phyloP scores from a whole-genome alignment of 2,797 vertebrate genomes.

The Silurus aristotelis region DNA sequence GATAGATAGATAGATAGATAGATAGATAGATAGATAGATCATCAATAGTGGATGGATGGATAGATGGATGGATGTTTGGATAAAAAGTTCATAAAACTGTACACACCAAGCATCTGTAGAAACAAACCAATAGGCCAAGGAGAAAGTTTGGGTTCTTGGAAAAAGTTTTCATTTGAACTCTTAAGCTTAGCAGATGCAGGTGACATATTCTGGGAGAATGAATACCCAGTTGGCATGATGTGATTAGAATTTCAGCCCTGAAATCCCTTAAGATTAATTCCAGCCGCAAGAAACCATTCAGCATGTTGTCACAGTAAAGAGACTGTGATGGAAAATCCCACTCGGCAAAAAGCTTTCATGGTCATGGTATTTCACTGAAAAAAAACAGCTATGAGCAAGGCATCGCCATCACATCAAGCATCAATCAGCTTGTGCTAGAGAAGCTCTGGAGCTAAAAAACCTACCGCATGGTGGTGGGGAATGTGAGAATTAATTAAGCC shows the following conservation, averaged over 20 bases:
- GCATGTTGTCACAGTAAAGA: constrained; percentile 24
- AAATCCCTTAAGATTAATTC: constrained; percentile 31
- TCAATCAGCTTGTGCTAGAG: constrained; percentile 50
- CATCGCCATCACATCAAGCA: constrained; percentile 45
- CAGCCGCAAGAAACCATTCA: constrained; percentile 24
- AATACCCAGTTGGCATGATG: constrained; percentile 22
- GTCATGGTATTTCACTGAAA: constrained; percentile 23
- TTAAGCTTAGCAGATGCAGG: constrained; percentile 3
- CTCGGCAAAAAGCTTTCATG: constrained; percentile 36
- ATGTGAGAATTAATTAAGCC: constrained; percentile 58
- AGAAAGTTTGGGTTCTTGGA: not conserved
- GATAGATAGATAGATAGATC: not conserved
- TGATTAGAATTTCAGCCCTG: constrained; percentile 1
- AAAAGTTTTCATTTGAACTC: not conserved
- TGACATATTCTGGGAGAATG: constrained; percentile 9
- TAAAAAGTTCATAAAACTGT: not conserved
- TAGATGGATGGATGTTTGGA: not conserved
- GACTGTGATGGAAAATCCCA: constrained; percentile 20
- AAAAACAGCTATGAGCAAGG: constrained; percentile 30
- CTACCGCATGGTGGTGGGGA: constrained; percentile 46
- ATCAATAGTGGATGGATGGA: too few species aligned
- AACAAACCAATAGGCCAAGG: not conserved
- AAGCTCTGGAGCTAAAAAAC: constrained; percentile 45
- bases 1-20: not conserved
- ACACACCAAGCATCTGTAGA: not conserved